Base-by-base conservation (phyloP, 1,140 invertebrate species). In the Bradynema listronoti region DNA sequence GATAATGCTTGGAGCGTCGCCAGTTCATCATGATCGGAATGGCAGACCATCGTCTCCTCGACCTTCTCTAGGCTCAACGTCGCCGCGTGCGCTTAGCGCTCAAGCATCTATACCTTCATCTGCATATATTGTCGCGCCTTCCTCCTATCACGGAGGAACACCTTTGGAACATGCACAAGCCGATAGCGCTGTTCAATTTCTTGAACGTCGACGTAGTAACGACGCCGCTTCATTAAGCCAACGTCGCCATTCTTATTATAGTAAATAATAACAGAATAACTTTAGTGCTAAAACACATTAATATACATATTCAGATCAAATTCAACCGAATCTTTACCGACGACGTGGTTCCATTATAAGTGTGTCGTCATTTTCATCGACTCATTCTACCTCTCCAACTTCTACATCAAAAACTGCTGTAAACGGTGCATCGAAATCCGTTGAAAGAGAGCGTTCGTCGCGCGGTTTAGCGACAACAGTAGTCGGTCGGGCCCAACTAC, bases 241-340 rank as follows among this genome's bases (percentile, higher is more conserved):
- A n/a, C n/a, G n/a, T n/a, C n/a, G n/a, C n/a, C n/a, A n/a, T n/a
- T n/a, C n/a, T n/a, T n/a, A n/a, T n/a, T n/a, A n/a, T n/a, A n/a
- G n/a, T n/a, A n/a, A n/a, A n/a, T n/a, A n/a, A n/a, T n/a, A n/a
- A n/a, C n/a, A n/a, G n/a, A n/a, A n/a, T n/a, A n/a, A n/a, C n/a
- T n/a, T n/a, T n/a, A n/a, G n/a, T n/a, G n/a, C n/a, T n/a, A n/a
- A n/a, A n/a, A n/a, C n/a, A n/a, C 45, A 16, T 11, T 47, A 1
- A 9, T 33, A 16, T 16, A 47, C 9, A 47, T 7, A 9, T 56
- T 56, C 30, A 58, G 56, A 54, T 29, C 56, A 58, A 57, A 52
- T 58, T 19, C 56, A 58, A 34, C 56, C 56, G 14, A 54, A 58
- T 32, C 27, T 58, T 29, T 58, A 58, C 24, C 56, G 56, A 9